Percentiles rank a stretch among this genome's conserved stretches.
These are phyloP conservation scores for Atopsyche davidsoni DNA, from an alignment of 1,140 invertebrate species.

Conservation along the genomic window DNA sequence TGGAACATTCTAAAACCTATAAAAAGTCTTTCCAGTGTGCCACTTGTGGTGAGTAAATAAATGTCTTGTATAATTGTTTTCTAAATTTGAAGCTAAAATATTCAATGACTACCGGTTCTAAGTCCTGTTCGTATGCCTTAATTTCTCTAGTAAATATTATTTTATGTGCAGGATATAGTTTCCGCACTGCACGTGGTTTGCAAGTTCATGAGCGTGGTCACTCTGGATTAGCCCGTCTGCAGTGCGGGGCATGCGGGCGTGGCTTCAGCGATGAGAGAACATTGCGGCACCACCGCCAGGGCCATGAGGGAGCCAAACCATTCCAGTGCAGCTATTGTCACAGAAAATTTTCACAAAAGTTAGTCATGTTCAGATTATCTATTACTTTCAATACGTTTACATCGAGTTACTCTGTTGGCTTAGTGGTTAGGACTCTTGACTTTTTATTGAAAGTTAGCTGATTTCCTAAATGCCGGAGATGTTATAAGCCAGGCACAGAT, in stretches of 20 bases:
- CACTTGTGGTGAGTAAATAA: slow-evolving; percentile 11
- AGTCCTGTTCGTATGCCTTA: not conserved
- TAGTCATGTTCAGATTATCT: not conserved
- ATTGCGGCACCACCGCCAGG: slow-evolving; percentile 9
- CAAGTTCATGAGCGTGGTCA: slow-evolving; percentile 14
- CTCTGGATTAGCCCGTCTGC: not conserved
- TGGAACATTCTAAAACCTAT: too few species aligned
- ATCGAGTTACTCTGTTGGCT: not conserved
- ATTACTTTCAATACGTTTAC: not conserved
- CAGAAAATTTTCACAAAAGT: slow-evolving; percentile 26
- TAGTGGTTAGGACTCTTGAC: too few species aligned
- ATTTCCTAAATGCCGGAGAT: too few species aligned
- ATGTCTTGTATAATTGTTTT: too few species aligned
- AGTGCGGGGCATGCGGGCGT: slow-evolving; percentile 10
- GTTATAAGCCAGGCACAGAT: too few species aligned
- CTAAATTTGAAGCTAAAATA: too few species aligned
- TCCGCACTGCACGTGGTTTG: slow-evolving; percentile 11
- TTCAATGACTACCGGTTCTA: too few species aligned
- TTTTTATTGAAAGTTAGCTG: too few species aligned
- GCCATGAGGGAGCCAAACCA: slow-evolving; percentile 19
- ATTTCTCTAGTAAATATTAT: not conserved
- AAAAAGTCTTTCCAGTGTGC: slow-evolving; percentile 3
- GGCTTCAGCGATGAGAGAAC: slow-evolving; percentile 14
- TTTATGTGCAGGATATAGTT: slow-evolving; percentile 12
- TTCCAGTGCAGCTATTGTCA: slow-evolving; percentile 23